Base-by-base conservation (phyloP, 2,888 invertebrate species). In the Agelastica alni region DNA sequence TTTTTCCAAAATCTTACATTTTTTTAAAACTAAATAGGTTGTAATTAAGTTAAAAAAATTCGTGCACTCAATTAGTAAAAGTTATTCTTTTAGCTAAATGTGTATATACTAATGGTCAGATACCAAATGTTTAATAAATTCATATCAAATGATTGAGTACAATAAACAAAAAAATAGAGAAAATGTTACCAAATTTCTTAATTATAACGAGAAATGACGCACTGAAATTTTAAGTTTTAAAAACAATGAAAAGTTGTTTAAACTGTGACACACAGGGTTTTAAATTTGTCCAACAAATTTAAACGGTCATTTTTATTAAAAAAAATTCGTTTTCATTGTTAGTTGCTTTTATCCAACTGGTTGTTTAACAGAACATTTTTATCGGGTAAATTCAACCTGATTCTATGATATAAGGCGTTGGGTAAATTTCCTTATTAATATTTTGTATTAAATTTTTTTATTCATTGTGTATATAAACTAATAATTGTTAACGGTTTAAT, bases 121-220 rank as follows among this genome's bases (percentile, higher is more conserved):
- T 36, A 36, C 30, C 17, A 47, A 47, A 37, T 47, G 30, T 39
- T 42, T 42, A 36, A 48, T 41, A 31, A 32, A 49, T 41, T 49
- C 49, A 49, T 49, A 49, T 49, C 49, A 49, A 17, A 41, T 49
- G 49, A 42, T 32, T 49, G 7, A 49, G 49, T 49, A 49, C 49
- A 49, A 49, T 39, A 31, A 18, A 30, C 30, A 14, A 36, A 46
- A 26, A 13, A 46, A 46, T 46, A 36, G 20, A 41, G 39, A 16
- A 26, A 48, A 39, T 48, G 17, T 41, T 20, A 31, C 3, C 4
- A 12, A 37, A 37, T 37, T 37, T n/a, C 34, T 16, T 34, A n/a
- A n/a, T 32, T 26, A 10, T 17, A 30, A n/a, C 13, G 12, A 17
- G 39, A 30, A 10, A 46, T 16, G 7, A 28, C 12, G 10, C 9